Evolutionary conservation across 1,140 invertebrate genomes (phyloP).

Genomic region (Psilanteris sp.): DNA sequence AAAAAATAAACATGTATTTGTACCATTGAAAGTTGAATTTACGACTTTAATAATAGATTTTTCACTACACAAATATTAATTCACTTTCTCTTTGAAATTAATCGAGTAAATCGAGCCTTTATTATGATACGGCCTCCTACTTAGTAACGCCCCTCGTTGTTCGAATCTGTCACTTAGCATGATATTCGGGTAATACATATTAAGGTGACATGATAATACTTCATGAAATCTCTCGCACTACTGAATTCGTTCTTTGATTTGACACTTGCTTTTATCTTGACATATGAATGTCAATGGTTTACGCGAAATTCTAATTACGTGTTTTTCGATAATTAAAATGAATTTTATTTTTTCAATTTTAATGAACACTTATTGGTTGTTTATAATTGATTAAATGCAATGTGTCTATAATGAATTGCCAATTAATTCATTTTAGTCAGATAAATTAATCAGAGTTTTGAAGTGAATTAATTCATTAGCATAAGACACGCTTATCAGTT

Average conservation of each 20-base stretch:
- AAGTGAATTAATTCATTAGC: too few species aligned
- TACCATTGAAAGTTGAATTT: too few species aligned
- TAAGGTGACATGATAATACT: slow-evolving; percentile 58
- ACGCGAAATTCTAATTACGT: slow-evolving; percentile 14
- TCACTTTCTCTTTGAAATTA: slow-evolving; percentile 47
- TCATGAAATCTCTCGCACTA: slow-evolving; percentile 46
- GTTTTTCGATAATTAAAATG: too few species aligned
- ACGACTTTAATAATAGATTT: not conserved
- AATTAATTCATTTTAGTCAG: too few species aligned
- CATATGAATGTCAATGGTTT: slow-evolving; percentile 30
- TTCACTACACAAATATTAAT: slow-evolving; percentile 40
- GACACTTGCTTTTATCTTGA: slow-evolving; percentile 54
- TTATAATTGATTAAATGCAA: too few species aligned
- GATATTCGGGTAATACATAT: slow-evolving; percentile 56
- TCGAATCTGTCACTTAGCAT: slow-evolving; percentile 58
- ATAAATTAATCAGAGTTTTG: too few species aligned
- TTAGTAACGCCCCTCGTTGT: slow-evolving; percentile 60
- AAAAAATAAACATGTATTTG: too few species aligned
- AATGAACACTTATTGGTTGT: too few species aligned
- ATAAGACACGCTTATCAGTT: too few species aligned
- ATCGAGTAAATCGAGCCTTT: slow-evolving; percentile 55
- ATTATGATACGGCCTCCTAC: slow-evolving; percentile 61
- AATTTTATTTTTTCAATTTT: too few species aligned
- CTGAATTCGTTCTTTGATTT: slow-evolving; percentile 59
- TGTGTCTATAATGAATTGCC: too few species aligned